phyloP scores from a whole-genome alignment of 2,113 vertebrate genomes.

The Cyanistes caeruleus region DNA sequence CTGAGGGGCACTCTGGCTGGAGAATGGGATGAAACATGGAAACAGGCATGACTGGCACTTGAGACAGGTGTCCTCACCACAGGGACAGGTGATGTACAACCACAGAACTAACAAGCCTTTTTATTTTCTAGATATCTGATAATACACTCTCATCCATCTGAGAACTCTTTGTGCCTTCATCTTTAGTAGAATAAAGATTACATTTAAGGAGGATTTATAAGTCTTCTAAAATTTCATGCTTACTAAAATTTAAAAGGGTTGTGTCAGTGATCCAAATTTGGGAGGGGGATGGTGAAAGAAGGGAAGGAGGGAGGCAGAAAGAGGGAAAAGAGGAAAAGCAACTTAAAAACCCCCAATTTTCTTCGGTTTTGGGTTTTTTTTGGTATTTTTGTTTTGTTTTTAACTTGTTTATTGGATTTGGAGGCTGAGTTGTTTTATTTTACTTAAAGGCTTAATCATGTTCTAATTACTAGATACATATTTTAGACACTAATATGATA shows the following conservation, averaged over 20 bases:
- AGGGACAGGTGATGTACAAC: neutral
- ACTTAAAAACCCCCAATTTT: accelerated
- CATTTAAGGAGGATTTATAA: neutral
- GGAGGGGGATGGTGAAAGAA: neutral
- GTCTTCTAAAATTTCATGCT: neutral
- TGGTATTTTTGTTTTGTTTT: neutral
- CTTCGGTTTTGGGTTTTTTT: neutral
- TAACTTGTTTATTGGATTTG: neutral
- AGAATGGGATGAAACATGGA: neutral
- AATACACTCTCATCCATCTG: neutral
- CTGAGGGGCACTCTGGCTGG: neutral
- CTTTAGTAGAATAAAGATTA: neutral
- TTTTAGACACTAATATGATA: neutral
- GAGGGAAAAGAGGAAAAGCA: neutral
- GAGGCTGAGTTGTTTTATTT: neutral
- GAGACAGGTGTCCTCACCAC: neutral
- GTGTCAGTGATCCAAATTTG: neutral
- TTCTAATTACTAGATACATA: neutral
- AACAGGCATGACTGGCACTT: neutral
- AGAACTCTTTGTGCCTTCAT: neutral
- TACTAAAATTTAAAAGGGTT: neutral
- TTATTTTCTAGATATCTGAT: neutral
- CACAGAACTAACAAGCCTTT: neutral
- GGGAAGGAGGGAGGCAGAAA: neutral
- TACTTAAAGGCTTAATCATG: neutral